Conservation (phyloP, 2,113 vertebrate genomes). For the Grammomys dolichurus region DNA sequence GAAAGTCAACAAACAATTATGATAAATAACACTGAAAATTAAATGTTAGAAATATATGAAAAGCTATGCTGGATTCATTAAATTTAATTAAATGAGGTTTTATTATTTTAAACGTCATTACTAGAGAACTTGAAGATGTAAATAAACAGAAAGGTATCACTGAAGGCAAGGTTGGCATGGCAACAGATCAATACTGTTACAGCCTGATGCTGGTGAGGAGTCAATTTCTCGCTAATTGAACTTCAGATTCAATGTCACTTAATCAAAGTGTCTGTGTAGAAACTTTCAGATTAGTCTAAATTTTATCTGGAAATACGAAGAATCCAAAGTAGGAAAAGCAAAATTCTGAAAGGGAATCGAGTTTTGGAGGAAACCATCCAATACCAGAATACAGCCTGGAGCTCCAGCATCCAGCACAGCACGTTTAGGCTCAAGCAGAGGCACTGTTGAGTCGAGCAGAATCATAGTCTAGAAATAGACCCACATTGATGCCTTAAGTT, state of each 20-base stretch:
- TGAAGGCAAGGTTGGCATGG: not conserved
- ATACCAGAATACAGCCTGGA: accelerated
- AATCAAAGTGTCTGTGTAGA: not conserved
- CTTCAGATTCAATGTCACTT: not conserved
- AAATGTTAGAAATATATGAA: not conserved
- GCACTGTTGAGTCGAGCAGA: accelerated
- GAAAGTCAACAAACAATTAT: not conserved
- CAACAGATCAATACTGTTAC: not conserved
- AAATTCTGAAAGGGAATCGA: not conserved
- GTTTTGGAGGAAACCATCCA: accelerated
- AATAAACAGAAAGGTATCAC: not conserved
- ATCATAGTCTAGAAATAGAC: accelerated
- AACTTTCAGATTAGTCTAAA: not conserved
- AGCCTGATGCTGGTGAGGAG: accelerated
- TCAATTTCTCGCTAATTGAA: not conserved
- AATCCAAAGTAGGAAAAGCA: not conserved
- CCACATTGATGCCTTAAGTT: accelerated
- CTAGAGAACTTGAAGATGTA: not conserved
- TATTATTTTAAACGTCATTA: not conserved
- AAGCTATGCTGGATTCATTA: not conserved
- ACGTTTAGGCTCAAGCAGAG: accelerated
- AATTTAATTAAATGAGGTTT: not conserved
- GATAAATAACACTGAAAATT: not conserved
- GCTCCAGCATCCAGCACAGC: accelerated
- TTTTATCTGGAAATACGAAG: not conserved